Base-by-base conservation (phyloP, 2,888 invertebrate genomes). In the Drosophila fungiperda region DNA sequence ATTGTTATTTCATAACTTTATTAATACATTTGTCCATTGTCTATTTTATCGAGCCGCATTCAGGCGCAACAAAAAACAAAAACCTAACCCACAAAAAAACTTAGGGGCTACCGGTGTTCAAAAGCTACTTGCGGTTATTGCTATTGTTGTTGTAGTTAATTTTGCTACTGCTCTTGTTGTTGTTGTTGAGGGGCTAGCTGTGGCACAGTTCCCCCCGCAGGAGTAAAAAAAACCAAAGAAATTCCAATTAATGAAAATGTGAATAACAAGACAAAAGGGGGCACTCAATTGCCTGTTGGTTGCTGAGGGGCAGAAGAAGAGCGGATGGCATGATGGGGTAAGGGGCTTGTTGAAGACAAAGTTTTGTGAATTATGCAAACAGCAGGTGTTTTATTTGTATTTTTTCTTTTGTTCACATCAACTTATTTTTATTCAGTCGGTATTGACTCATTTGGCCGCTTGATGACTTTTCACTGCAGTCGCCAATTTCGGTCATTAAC, bases 221-320 rank as follows among this genome's bases (percentile, higher is more conserved):
- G 72, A 63, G 84, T 68, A 68, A 15, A 58, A 68, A 58, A 66
- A 75, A 59, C 58, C 70, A 73, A 85, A 81, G 85, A 89, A 87
- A 86, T 89, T 84, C 76, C 88, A 84, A 84, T 86, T 90, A 89
- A 90, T 88, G 89, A 83, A 76, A 89, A 80, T 80, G 73, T 66
- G 71, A 76, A 78, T 73, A 74, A 61, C 53, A 71, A 71, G 65
- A 71, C 62, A 64, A 62, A 59, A 29, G 12, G 17, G 17, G 33
- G 17, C 50, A 59, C 35, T 35, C 59, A 59, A 50, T 36, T 50
- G 35, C 26, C 53, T 6, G 17, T 17, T 53, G 26, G 12, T 15
- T 15, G 45, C 12, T 8, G 12, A 36, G 35, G 15, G 45, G 3
- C 23, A 23, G 53, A 12, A 17, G 35, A 15, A 8, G 35, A 20